A percentile compares a stretch with the other conserved stretches of the same genome.
Conservation (phyloP, 23 tunicate genomes). For the Trididemnum miniatum region DNA sequence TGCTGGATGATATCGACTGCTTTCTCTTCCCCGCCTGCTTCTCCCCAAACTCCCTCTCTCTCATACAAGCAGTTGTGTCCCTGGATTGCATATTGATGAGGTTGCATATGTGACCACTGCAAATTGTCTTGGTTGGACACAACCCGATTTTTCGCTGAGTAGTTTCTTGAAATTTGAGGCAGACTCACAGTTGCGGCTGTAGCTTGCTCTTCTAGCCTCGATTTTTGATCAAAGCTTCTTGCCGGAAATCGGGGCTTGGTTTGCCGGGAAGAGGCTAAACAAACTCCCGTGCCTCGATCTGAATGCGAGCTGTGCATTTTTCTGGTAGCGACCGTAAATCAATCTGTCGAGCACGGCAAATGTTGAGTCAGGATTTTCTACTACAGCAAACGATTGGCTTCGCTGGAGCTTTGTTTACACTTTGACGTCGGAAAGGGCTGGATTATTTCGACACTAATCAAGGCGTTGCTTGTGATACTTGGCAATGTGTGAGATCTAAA, state of each 20-base stretch:
- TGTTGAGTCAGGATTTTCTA: constrained; percentile 2
- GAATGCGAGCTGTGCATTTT: constrained; percentile 18
- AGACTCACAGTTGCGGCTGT: not conserved
- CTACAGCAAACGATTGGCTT: too few relatives aligned
- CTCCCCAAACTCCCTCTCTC: not conserved
- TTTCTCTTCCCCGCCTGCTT: not conserved
- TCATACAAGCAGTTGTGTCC: constrained; percentile 16
- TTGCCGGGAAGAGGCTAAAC: constrained; percentile 17
- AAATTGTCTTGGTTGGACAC: not conserved
- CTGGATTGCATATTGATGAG: not conserved
- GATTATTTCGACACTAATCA: too few relatives aligned
- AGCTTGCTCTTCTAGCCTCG: constrained; percentile 8
- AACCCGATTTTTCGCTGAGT: not conserved
- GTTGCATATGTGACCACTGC: not conserved
- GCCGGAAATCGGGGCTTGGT: constrained; percentile 33
- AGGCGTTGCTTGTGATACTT: too few relatives aligned
- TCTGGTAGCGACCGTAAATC: not conserved
- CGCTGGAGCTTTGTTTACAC: not conserved
- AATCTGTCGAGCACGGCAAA: not conserved
- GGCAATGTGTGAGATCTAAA: too few relatives aligned
- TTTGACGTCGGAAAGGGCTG: not conserved
- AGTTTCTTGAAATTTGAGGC: not conserved
- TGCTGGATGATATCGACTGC: not conserved
- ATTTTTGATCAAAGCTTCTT: not conserved
- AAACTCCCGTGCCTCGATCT: constrained; percentile 5